A percentile compares a stretch with the other conserved stretches of the same genome.
phyloP scores from a whole-genome alignment of 2,888 invertebrate genomes.

The Eristalinus aeneus region DNA sequence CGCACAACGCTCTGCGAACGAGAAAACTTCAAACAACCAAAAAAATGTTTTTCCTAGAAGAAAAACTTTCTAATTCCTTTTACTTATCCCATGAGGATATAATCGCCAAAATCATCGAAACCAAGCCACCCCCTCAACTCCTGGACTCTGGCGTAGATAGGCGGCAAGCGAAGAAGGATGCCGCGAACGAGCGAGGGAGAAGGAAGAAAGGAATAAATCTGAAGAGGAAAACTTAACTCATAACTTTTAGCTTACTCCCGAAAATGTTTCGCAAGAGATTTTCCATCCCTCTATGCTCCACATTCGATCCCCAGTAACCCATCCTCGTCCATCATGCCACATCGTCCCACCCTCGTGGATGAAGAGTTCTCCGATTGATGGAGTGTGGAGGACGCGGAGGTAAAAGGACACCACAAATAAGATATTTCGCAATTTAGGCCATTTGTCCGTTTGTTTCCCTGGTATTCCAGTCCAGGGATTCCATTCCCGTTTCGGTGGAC shows the following conservation, averaged over 20 bases:
- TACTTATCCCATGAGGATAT: constrained; percentile 48
- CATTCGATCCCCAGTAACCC: not conserved
- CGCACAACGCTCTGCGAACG: not conserved
- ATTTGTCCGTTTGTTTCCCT: constrained; percentile 19
- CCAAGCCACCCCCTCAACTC: not conserved
- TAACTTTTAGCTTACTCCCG: constrained; percentile 58
- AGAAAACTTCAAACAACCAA: not conserved
- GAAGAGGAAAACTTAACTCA: constrained; percentile 52
- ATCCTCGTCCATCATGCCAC: not conserved
- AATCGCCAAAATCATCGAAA: not conserved
- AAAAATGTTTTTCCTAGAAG: constrained; percentile 6
- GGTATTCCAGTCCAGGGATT: not conserved
- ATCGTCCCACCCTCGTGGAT: too few relatives aligned
- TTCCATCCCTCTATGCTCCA: not conserved
- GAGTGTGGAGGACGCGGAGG: constrained; percentile 16
- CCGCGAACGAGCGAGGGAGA: not conserved
- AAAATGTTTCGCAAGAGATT: constrained; percentile 40
- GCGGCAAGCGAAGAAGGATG: not conserved
- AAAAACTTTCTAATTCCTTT: constrained; percentile 63
- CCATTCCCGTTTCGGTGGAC: not conserved
- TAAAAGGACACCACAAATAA: constrained; percentile 1
- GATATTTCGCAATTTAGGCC: constrained; percentile 41
- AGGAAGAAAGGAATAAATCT: not conserved
- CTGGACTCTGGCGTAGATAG: not conserved
- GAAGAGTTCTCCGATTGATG: not conserved